A percentile compares a stretch with the other conserved stretches of the same genome.
Conservation (phyloP, 2,113 vertebrate genomes). For the Tapirus terrestris region DNA sequence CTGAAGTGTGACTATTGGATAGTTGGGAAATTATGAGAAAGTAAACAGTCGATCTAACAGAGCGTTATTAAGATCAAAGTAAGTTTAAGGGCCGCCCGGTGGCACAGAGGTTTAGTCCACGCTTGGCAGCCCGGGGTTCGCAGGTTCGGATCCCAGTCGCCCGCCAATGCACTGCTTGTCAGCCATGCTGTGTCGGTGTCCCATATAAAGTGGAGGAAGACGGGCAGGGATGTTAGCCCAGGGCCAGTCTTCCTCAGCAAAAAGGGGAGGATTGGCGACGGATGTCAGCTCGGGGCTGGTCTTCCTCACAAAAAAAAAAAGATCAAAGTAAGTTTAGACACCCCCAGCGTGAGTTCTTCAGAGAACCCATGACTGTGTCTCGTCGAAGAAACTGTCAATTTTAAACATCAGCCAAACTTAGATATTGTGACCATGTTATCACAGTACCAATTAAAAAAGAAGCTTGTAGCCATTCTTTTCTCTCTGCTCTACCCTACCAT, state of each 20-base stretch:
- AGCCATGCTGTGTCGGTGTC: too few species aligned
- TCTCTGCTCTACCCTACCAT: not conserved
- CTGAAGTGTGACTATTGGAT: not conserved
- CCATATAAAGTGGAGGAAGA: too few species aligned
- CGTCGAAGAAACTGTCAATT: not conserved
- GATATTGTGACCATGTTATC: not conserved
- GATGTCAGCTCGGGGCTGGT: too few species aligned
- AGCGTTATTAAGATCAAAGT: not conserved
- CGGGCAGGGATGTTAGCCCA: too few species aligned
- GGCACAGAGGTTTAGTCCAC: too few species aligned
- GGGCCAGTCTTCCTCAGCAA: too few species aligned
- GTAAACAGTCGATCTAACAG: not conserved
- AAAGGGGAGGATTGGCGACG: too few species aligned
- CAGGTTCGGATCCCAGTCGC: too few species aligned
- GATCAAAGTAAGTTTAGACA: not conserved
- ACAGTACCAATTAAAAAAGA: not conserved
- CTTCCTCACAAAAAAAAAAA: too few species aligned
- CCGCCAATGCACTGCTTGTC: too few species aligned
- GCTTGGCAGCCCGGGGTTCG: too few species aligned
- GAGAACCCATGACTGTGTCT: not conserved
- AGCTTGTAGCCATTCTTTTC: not conserved
- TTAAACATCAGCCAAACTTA: not conserved
- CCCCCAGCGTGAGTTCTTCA: not conserved
- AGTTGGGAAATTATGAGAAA: not conserved
- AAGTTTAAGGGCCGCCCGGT: too few species aligned